A percentile compares a stretch with the other conserved stretches of the same genome.
Evolutionary conservation across 2,888 invertebrate genomes (phyloP).

Genomic region (Campoplex capitator): DNA sequence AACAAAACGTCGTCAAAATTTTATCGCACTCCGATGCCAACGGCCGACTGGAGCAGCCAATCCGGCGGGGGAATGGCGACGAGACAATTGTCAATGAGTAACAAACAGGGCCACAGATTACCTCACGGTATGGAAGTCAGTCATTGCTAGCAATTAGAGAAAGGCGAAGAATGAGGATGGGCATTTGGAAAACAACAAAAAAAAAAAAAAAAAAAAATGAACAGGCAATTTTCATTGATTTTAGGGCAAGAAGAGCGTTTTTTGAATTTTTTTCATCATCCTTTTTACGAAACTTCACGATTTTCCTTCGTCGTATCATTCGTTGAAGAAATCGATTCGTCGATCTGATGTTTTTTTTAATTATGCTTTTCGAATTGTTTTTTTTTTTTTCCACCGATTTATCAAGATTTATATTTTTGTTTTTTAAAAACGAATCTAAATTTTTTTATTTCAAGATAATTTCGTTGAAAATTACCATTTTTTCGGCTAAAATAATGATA

Average conservation of each 20-base stretch:
- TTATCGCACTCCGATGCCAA: slow-evolving; percentile 92
- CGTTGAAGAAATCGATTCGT: no score
- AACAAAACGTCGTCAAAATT: slow-evolving; percentile 97
- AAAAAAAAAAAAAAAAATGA: not conserved
- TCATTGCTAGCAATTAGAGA: slow-evolving; percentile 78
- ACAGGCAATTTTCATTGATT: not conserved
- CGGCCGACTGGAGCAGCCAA: slow-evolving; percentile 96
- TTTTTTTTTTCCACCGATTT: not conserved
- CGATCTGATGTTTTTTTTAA: no score
- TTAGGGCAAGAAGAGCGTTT: not conserved
- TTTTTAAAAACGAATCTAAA: no score
- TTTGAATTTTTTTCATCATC: not conserved
- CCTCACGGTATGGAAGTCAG: slow-evolving; percentile 79
- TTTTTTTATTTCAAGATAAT: not conserved
- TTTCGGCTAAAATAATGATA: not conserved
- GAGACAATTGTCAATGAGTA: slow-evolving; percentile 80
- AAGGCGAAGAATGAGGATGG: slow-evolving; percentile 59
- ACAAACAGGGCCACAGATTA: slow-evolving; percentile 79
- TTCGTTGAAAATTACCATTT: not conserved
- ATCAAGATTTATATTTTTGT: no score
- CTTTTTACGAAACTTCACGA: no score
- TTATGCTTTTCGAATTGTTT: not conserved
- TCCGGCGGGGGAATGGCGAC: slow-evolving; percentile 82
- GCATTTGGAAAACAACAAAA: not conserved
- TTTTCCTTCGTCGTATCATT: no score